Evolutionary conservation across 1,140 invertebrate species (phyloP).

Genomic region (Drosophila neocordata): DNA sequence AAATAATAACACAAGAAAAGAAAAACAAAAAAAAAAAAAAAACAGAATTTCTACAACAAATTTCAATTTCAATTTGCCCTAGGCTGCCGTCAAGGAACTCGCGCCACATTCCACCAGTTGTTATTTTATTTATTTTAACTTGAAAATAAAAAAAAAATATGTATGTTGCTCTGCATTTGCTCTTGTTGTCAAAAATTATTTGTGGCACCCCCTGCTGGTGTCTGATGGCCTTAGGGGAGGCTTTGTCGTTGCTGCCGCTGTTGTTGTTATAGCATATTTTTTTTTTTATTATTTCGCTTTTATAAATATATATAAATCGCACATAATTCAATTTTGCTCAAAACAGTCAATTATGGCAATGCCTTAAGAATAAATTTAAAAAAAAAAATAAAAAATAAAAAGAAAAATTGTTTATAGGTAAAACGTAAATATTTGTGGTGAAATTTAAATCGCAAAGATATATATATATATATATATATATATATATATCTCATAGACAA

Average conservation of each 20-base stretch:
- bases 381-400: not conserved
- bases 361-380: conserved; percentile 28
- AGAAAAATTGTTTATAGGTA: not conserved
- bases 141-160: not conserved
- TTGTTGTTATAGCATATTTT: conserved; percentile 25
- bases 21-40: conserved; percentile 20
- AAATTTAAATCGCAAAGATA: conserved; percentile 34
- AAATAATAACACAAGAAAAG: too few species aligned
- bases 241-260: not conserved
- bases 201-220: conserved; percentile 18
- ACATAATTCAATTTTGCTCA: conserved; percentile 36
- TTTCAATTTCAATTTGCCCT: conserved; percentile 60
- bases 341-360: conserved; percentile 46
- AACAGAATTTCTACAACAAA: conserved; percentile 35
- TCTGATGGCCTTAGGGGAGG: conserved; percentile 13
- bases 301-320: conserved; percentile 25
- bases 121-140: conserved; percentile 31
- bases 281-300: not conserved
- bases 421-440: conserved; percentile 40
- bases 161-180: conserved; percentile 35
- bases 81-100: conserved; percentile 35
- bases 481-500: conserved; percentile 22
- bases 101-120: conserved; percentile 18
- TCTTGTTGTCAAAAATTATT: conserved; percentile 35
- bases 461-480: too few species aligned